These are phyloP conservation scores for Glaucomys volans DNA, from an alignment of 2,113 vertebrate species.

Conservation along the genomic window DNA sequence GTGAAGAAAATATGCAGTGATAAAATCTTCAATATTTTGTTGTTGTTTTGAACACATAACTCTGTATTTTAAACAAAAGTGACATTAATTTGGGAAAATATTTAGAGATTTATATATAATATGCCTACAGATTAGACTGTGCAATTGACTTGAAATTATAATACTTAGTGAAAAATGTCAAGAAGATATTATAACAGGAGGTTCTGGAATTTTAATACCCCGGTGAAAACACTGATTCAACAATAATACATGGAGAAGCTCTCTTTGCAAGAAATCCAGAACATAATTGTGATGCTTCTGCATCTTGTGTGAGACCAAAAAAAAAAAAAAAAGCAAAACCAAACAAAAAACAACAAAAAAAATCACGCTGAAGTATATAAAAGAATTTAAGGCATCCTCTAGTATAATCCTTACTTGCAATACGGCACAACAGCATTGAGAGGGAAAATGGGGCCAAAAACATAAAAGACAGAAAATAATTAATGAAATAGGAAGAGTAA, in stretches of 20 bases:
- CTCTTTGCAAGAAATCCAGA: background rate
- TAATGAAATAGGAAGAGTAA: background rate
- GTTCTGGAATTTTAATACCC: rapidly evolving
- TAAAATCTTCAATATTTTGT: background rate
- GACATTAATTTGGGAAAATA: background rate
- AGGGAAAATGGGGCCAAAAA: background rate
- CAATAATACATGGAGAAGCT: background rate
- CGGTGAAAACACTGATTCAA: background rate
- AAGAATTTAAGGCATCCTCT: background rate
- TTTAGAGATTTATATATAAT: background rate
- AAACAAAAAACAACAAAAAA: too few relatives aligned
- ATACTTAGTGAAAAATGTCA: background rate
- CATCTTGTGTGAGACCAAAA: background rate
- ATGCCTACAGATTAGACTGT: background rate
- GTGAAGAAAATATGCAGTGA: background rate
- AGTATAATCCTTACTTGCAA: background rate
- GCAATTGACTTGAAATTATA: background rate
- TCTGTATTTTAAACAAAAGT: background rate
- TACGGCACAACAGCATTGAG: background rate
- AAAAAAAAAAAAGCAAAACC: too few relatives aligned
- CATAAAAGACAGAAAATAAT: background rate
- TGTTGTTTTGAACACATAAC: background rate
- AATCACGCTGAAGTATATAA: background rate
- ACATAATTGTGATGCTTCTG: background rate
- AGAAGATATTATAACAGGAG: background rate